Evolutionary conservation across 2,113 vertebrate genomes (phyloP).

Genomic region (Lynx canadensis): DNA sequence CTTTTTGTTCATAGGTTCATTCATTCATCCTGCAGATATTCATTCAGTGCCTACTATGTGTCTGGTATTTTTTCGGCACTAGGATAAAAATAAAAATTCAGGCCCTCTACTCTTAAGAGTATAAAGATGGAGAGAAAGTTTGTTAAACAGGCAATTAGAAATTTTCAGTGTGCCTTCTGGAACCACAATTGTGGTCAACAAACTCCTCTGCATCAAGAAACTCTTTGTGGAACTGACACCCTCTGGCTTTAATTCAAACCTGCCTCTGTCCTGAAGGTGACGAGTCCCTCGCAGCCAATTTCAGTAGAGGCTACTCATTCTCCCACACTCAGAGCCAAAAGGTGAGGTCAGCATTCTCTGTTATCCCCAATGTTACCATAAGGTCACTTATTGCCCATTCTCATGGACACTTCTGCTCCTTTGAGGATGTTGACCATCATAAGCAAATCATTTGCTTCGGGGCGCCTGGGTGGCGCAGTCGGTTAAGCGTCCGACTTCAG

Average conservation of each 20-base stretch:
- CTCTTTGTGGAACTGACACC: neutral
- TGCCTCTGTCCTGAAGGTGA: neutral
- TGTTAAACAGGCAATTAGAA: neutral
- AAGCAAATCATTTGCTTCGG: neutral
- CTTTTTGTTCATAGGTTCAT: neutral
- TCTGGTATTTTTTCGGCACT: neutral
- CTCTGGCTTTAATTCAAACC: neutral
- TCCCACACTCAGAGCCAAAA: neutral
- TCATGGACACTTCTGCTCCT: neutral
- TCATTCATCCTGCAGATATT: neutral
- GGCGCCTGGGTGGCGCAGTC: too few species aligned
- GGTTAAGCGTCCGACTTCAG: too few species aligned
- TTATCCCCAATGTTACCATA: neutral
- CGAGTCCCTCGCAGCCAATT: neutral
- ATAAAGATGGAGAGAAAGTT: neutral
- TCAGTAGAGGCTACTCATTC: neutral
- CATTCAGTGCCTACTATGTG: neutral
- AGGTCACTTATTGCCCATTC: neutral
- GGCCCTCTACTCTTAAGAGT: neutral
- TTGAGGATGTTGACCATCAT: neutral
- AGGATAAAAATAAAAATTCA: neutral
- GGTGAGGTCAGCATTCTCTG: neutral
- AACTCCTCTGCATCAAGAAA: neutral
- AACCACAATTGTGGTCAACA: neutral
- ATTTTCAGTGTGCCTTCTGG: neutral